Conservation (phyloP, 2,113 vertebrate genomes). For the Vireo altiloquus region DNA sequence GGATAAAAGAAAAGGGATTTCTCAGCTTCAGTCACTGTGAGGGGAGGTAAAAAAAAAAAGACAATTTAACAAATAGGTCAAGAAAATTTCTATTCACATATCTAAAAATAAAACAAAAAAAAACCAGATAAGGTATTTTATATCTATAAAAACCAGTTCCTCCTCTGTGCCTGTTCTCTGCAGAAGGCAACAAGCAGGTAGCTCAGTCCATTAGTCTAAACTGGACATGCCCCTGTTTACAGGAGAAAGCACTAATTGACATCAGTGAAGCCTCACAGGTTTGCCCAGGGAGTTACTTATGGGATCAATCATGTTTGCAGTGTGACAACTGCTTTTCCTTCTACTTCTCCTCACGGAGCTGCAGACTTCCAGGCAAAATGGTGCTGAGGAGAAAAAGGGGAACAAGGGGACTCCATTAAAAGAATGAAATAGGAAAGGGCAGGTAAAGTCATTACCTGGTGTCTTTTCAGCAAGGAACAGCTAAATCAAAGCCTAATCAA, state of each 20-base stretch:
- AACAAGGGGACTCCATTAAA: conserved; percentile 6
- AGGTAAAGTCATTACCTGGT: conserved; percentile 24
- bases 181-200: not conserved
- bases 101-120: not conserved
- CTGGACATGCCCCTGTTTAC: not conserved
- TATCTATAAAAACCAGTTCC: not conserved
- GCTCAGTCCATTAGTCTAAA: not conserved
- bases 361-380: conserved; percentile 2
- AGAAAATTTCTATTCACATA: not conserved
- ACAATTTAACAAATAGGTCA: not conserved
- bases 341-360: not conserved
- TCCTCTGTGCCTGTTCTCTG: not conserved
- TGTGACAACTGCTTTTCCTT: conserved; percentile 25
- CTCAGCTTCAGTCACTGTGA: not conserved
- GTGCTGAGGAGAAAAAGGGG: not conserved
- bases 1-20: not conserved
- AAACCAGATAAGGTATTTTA: not conserved
- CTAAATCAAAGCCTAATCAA: conserved; percentile 67
- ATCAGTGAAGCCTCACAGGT: not conserved
- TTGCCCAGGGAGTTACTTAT: conserved; percentile 52
- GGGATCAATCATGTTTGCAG: conserved; percentile 59
- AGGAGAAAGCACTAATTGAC: conserved; percentile 32
- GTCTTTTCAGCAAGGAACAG: conserved; percentile 43
- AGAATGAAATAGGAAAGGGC: conserved; percentile 14
- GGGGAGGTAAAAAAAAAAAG: not conserved